A percentile compares a stretch with the other conserved stretches of the same genome.
phyloP scores from a whole-genome alignment of 2,888 invertebrate genomes.

The Andrena praecox region DNA sequence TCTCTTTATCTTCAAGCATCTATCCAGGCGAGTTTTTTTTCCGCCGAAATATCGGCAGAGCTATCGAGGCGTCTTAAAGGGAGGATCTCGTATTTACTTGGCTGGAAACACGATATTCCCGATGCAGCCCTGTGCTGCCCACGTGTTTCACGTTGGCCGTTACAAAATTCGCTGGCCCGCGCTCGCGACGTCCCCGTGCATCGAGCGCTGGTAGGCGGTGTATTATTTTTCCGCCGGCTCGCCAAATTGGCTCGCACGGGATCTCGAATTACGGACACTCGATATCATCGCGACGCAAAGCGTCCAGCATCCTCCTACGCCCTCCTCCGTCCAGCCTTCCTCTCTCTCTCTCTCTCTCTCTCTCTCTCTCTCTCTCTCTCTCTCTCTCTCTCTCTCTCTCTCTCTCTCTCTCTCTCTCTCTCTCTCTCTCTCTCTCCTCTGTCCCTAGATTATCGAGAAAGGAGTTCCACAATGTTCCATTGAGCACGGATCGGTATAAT shows the following conservation, averaged over 20 bases:
- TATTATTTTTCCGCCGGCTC: constrained; percentile 79
- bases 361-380: constrained; percentile 26
- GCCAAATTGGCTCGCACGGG: constrained; percentile 81
- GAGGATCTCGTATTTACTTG: constrained; percentile 63
- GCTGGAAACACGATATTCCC: constrained; percentile 69
- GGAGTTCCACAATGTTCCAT: constrained; percentile 75
- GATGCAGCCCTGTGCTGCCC: constrained; percentile 59
- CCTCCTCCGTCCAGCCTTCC: constrained; percentile 28
- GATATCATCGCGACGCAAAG: constrained; percentile 75
- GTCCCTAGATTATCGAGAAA: constrained; percentile 63
- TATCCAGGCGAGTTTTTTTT: constrained; percentile 27
- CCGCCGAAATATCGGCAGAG: constrained; percentile 57
- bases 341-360: constrained; percentile 11
- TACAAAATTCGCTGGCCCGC: constrained; percentile 68
- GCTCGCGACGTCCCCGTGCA: constrained; percentile 66
- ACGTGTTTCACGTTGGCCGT: constrained; percentile 73
- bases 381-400: constrained; percentile 15
- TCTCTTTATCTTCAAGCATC: neutral
- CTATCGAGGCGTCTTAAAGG: constrained; percentile 67
- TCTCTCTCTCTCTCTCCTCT: constrained; percentile 17
- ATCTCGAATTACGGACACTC: constrained; percentile 82
- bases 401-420: constrained; percentile 15
- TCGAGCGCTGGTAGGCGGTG: constrained; percentile 71
- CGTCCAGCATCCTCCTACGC: constrained; percentile 56
- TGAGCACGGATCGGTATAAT: constrained; percentile 78